phyloP scores from a whole-genome alignment of 2,888 invertebrate genomes.

The Fabriciana adippe region DNA sequence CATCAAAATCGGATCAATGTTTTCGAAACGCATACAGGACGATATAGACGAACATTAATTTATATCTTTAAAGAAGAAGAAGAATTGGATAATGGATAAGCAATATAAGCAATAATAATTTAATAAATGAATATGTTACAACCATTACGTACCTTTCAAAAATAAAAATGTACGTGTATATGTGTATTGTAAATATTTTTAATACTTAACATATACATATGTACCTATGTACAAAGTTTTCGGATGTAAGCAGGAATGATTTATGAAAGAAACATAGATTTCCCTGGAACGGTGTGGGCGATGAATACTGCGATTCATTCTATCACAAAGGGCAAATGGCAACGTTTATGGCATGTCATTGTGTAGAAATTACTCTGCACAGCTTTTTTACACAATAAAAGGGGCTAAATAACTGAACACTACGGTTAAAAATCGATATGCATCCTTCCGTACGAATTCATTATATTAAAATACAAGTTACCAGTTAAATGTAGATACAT shows the following conservation, averaged over 20 bases:
- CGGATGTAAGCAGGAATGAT: conserved; percentile 7
- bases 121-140: too few species aligned
- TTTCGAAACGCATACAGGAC: too few species aligned
- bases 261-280: conserved; percentile 15
- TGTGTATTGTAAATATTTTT: background rate
- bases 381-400: background rate
- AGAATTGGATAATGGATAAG: too few species aligned
- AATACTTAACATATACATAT: background rate
- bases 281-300: conserved; percentile 3
- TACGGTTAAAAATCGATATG: background rate
- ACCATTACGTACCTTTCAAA: background rate
- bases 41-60: too few species aligned
- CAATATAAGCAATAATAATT: too few species aligned
- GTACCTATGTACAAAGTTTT: background rate
- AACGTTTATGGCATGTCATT: conserved; percentile 18
- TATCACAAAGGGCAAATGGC: conserved; percentile 21
- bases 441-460: background rate
- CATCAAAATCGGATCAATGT: too few species aligned
- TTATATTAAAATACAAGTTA: too few species aligned
- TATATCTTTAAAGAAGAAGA: too few species aligned
- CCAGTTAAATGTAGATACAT: too few species aligned
- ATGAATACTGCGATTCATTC: conserved; percentile 4
- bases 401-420: background rate
- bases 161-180: too few species aligned
- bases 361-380: conserved; percentile 12